These are phyloP conservation scores for Embidobia sp. DNA, from an alignment of 2,888 invertebrate species.

Conservation along the genomic window DNA sequence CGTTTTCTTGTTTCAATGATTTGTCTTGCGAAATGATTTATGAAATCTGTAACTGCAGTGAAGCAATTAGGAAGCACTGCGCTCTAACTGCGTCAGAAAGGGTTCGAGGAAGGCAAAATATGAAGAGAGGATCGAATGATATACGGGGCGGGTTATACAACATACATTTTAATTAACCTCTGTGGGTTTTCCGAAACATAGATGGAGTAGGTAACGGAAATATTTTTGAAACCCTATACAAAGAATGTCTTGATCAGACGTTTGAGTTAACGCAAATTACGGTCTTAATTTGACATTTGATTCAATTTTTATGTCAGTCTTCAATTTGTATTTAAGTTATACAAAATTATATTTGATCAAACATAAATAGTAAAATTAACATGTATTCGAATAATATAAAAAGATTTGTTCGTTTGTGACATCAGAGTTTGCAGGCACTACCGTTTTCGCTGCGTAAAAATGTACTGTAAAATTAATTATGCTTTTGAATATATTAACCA, in stretches of 20 bases:
- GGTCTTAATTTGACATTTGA: too few species aligned
- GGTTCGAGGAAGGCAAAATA: slow-evolving; percentile 33
- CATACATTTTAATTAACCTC: slow-evolving; percentile 47
- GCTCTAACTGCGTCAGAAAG: slow-evolving; percentile 27
- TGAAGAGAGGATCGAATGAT: slow-evolving; percentile 46
- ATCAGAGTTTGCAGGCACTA: too few species aligned
- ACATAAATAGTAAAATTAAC: too few species aligned
- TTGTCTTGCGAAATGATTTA: slow-evolving; percentile 44
- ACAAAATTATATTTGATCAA: too few species aligned
- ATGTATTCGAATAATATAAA: too few species aligned
- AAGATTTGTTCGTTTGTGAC: too few species aligned
- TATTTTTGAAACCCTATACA: neutral
- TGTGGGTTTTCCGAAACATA: neutral
- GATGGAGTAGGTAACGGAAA: neutral
- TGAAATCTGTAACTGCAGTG: slow-evolving; percentile 33
- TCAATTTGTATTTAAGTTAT: too few species aligned
- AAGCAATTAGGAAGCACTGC: slow-evolving; percentile 43
- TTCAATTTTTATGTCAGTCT: too few species aligned
- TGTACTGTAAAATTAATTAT: too few species aligned
- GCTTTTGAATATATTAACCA: too few species aligned
- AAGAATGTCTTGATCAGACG: slow-evolving; percentile 14
- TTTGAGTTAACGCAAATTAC: slow-evolving; percentile 46
- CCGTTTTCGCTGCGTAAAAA: too few species aligned
- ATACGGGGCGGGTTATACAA: neutral
- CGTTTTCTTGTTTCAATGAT: slow-evolving; percentile 24